These are phyloP conservation scores for Thumatha senex DNA, from an alignment of 2,888 invertebrate genomes.

Conservation along the genomic window DNA sequence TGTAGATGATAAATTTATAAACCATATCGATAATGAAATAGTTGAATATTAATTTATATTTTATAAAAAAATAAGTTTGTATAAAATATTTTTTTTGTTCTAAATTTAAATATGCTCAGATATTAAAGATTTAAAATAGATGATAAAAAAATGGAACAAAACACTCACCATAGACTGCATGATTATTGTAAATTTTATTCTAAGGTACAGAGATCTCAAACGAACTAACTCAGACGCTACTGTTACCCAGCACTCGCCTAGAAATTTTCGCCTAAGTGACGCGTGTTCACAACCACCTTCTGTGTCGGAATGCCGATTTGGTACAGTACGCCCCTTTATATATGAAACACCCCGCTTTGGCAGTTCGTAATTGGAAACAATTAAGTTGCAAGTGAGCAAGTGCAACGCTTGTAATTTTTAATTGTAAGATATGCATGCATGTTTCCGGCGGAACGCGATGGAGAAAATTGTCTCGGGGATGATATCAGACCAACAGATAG, in stretches of 20 bases:
- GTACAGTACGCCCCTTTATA: slow-evolving; percentile 67
- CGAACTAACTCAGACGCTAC: slow-evolving; percentile 81
- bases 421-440: slow-evolving; percentile 66
- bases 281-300: slow-evolving; percentile 69
- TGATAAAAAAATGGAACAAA: slow-evolving; percentile 22
- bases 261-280: slow-evolving; percentile 80
- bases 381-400: slow-evolving; percentile 73
- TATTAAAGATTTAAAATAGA: background rate
- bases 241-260: slow-evolving; percentile 78
- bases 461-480: slow-evolving; percentile 7
- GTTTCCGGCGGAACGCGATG: slow-evolving; percentile 51
- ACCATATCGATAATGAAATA: too few relatives aligned
- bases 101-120: too few relatives aligned
- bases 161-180: slow-evolving; percentile 81
- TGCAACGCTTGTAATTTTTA: slow-evolving; percentile 73
- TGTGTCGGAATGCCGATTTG: slow-evolving; percentile 72
- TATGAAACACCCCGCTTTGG: slow-evolving; percentile 73
- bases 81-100: too few relatives aligned
- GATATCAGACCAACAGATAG: background rate
- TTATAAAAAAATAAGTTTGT: too few relatives aligned
- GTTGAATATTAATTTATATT: too few relatives aligned
- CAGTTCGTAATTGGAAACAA: slow-evolving; percentile 78
- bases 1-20: too few relatives aligned
- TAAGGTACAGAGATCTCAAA: slow-evolving; percentile 79
- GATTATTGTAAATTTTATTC: slow-evolving; percentile 67